phyloP scores from a whole-genome alignment of 2,888 invertebrate species.

The Listrodromus nycthemerus region DNA sequence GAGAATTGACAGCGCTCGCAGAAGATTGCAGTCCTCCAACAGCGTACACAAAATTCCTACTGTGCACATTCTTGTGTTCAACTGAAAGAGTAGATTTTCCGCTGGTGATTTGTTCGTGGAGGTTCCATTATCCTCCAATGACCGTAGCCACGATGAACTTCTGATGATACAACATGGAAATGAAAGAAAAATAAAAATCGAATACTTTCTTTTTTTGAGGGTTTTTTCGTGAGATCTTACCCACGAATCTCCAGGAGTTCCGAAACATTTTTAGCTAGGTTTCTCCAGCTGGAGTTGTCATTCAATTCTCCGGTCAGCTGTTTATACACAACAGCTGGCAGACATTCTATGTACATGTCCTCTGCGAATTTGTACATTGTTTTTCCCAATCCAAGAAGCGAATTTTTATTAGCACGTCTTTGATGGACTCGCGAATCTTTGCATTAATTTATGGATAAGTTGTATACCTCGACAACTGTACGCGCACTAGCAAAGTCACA shows the following conservation, averaged over 20 bases:
- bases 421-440: background rate
- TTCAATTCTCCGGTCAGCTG: constrained; percentile 74
- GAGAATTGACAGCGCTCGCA: constrained; percentile 74
- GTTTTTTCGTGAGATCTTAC: constrained; percentile 66
- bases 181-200: background rate
- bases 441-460: background rate
- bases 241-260: constrained; percentile 69
- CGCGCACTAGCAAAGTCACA: background rate
- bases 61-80: constrained; percentile 76
- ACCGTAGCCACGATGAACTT: constrained; percentile 72
- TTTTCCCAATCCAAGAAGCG: background rate
- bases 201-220: background rate
- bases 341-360: constrained; percentile 70
- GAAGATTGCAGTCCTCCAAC: constrained; percentile 74
- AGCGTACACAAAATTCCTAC: constrained; percentile 74
- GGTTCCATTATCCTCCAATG: constrained; percentile 65
- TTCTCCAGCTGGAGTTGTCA: constrained; percentile 73
- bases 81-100: constrained; percentile 74
- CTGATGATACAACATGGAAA: constrained; percentile 38
- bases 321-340: constrained; percentile 72
- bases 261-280: constrained; percentile 72
- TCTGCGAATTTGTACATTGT: constrained; percentile 73
- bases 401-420: no score
- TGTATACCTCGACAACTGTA: background rate
- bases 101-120: constrained; percentile 67